Evolutionary conservation across 2,888 invertebrate genomes (phyloP).

Genomic region (Eupeodes luniger): DNA sequence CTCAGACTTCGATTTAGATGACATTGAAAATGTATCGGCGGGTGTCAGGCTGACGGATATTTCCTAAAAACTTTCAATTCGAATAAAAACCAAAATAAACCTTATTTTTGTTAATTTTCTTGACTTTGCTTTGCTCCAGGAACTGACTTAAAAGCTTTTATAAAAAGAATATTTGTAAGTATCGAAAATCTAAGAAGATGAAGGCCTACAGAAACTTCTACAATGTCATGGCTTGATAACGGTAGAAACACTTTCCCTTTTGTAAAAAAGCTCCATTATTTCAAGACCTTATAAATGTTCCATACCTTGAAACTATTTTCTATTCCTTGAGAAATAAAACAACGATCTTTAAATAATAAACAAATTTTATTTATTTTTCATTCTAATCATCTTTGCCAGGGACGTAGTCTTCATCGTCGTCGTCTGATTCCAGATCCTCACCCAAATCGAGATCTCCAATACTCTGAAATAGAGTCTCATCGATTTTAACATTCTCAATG

Average conservation of each 20-base stretch:
- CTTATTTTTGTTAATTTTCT: background rate
- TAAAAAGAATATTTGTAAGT: no score
- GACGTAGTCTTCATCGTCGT: constrained; percentile 88
- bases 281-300: no score
- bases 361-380: background rate
- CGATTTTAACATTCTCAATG: constrained; percentile 90
- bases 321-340: no score
- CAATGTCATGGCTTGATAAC: no score
- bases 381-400: constrained; percentile 84
- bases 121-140: no score
- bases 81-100: background rate
- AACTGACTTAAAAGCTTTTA: no score
- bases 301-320: no score
- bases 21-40: constrained; percentile 85
- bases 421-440: constrained; percentile 85
- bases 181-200: no score
- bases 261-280: no score
- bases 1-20: constrained; percentile 90
- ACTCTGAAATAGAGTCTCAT: constrained; percentile 96
- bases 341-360: background rate
- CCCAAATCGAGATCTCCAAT: constrained; percentile 90
- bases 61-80: constrained; percentile 31
- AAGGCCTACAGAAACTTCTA: no score
- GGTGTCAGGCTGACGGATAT: constrained; percentile 80
- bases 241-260: no score